Evolutionary conservation across 2,888 invertebrate species (phyloP), one percentile per base, ranked within the genome.

Genomic region (Temnothorax unifasciatus): DNA sequence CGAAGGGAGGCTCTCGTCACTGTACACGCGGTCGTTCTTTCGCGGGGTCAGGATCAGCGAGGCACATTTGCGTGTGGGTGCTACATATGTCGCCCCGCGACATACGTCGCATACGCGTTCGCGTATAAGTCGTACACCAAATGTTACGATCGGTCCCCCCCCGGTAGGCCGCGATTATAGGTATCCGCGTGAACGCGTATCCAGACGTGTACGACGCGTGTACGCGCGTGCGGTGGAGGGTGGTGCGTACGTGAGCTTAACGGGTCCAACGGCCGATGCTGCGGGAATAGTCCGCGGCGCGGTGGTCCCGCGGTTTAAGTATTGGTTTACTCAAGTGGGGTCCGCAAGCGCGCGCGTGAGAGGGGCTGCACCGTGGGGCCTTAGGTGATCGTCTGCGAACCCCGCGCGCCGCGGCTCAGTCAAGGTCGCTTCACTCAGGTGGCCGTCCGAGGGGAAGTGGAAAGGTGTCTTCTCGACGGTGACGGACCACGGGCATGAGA

Each of bases 281-380:
- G 93, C 91, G 91, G 92, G 93, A 94, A 93, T 94, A 94, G 93
- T 93, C 92, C 89, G 92, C 92, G 91, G 92, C 92, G 88, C 92
- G 89, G 89, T 88, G 87, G 88, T 90, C 86, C 89, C 91, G 71
- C 88, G 89, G 90, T 92, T 94, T 94, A 94, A 93, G 94, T 94
- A 94, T 94, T 92, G 92, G 91, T 90, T 92, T 93, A 92, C 69
- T 88, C 88, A 92, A 94, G 93, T 93, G 93, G 93, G 94, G 93
- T 92, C 91, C 90, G 34, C 34, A 75, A 64, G 15, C 76, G 57
- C 54, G 34, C 73, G 52, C 66, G 64, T 44, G 59, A 59, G 63
- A 86, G 86, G 89, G 88, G 82, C 85, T 75, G 76, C 59, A 38
- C 8, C 69, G 71, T 68, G 86, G 86, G 89, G 69, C 68, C 82